phyloP scores from a whole-genome alignment of 2,113 vertebrate species.

The Neomonachus schauinslandi region DNA sequence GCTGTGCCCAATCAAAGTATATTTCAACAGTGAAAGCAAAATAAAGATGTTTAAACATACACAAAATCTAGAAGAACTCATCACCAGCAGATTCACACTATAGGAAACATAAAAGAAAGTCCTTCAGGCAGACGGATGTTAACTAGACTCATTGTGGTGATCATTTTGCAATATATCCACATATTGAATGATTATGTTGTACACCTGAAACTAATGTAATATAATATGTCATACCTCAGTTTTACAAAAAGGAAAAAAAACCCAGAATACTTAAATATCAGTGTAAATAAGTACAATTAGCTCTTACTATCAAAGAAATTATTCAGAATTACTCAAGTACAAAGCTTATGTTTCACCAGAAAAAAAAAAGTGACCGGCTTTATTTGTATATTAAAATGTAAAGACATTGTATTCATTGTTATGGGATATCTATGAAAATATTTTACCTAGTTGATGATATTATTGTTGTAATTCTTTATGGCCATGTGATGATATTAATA shows the following conservation, averaged over 20 bases:
- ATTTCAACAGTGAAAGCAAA: neutral
- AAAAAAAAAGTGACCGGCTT: neutral
- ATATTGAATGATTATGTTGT: neutral
- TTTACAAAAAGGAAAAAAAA: neutral
- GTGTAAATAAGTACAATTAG: neutral
- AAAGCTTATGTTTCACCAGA: neutral
- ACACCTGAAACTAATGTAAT: neutral
- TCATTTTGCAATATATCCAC: neutral
- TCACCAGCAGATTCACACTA: neutral
- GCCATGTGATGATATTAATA: neutral
- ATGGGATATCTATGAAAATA: neutral
- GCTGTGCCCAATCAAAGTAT: neutral
- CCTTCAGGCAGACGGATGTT: neutral
- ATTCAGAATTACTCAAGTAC: neutral
- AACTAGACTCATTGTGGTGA: neutral
- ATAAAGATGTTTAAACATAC: neutral
- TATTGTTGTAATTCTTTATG: neutral
- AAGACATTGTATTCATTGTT: neutral
- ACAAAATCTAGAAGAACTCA: neutral
- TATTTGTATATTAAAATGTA: neutral
- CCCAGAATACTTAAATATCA: neutral
- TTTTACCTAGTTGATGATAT: neutral
- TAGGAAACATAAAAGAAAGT: neutral
- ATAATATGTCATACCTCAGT: neutral
- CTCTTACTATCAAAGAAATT: neutral